Base-by-base conservation (phyloP, 2,797 vertebrate species). In the Cuculus canorus region DNA sequence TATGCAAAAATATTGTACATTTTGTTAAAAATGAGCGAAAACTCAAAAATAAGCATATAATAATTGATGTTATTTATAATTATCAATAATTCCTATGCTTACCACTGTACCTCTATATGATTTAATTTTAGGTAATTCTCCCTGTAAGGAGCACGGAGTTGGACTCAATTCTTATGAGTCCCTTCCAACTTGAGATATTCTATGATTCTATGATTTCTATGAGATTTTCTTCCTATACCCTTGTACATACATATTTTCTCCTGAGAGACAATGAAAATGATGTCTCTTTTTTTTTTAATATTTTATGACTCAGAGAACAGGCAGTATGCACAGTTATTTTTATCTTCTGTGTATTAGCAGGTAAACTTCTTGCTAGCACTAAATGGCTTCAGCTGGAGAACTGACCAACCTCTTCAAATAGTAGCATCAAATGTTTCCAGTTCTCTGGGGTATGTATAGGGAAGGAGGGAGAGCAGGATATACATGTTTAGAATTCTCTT, bases 401-500 rank as follows among this genome's bases (percentile, higher is more conserved):
- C 8, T 39, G 19, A 30, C 22, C 5, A 32, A 14, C 17, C 27
- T 66, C 70, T 93, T 73, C 54, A 71, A 65, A 56, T 24, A 61
- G 11, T 24, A 53, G 30, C 1, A 1, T 9, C 37, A 17, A 50
- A 5, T 23, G 1, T 54, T 89, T 69, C 27, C 10, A 54, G 5
- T 70, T 91, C 24, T 68, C 39, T 48, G 13, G n/a, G 11, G 1
- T 43, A 28, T 17, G 4, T 24, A 4, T 16, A 57, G 11, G 10
- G 11, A 53, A 56, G 14, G 25, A 65, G 6, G 16, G 30, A 59
- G 12, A 65, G 13, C 1, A 7, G 2, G 4, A 64, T 37, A 32
- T 14, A 11, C 0, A 0, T 27, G 2, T 76, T 75, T 43, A 72
- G 35, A 39, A 56, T 47, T 82, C 33, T 54, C 14, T 60, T 7